These are phyloP conservation scores for Hyppa rectilinea DNA, from an alignment of 2,888 invertebrate genomes.

Conservation along the genomic window DNA sequence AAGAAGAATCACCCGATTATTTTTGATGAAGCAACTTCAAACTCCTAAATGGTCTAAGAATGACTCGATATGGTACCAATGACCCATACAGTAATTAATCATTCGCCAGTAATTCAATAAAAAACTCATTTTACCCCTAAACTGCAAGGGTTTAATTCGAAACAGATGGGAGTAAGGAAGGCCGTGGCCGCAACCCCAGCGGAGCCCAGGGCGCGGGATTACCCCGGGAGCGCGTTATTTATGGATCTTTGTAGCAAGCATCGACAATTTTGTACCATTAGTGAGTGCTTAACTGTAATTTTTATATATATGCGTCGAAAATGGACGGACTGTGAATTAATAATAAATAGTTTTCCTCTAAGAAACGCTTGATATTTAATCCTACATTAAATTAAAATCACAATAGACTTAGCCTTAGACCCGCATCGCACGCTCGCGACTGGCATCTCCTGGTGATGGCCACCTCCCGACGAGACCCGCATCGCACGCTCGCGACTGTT, in stretches of 20 bases:
- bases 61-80: neutral
- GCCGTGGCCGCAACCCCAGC: constrained; percentile 40
- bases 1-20: constrained; percentile 5
- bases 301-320: constrained; percentile 1
- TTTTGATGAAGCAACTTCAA: constrained; percentile 11
- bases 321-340: neutral
- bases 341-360: neutral
- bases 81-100: constrained; percentile 43
- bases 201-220: constrained; percentile 28
- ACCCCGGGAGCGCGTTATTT: constrained; percentile 23
- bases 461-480: neutral
- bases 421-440: neutral
- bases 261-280: constrained; percentile 26
- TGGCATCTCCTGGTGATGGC: neutral
- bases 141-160: constrained; percentile 52
- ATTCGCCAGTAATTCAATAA: constrained; percentile 56
- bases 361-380: neutral
- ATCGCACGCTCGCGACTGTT: neutral
- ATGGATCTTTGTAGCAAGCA: constrained; percentile 27
- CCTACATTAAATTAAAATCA: neutral
- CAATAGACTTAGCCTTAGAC: neutral
- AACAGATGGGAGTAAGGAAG: constrained; percentile 52
- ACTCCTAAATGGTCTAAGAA: constrained; percentile 15
- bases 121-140: constrained; percentile 52
- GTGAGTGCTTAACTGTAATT: constrained; percentile 6